Percentiles rank a stretch among this genome's conserved stretches.
These are phyloP conservation scores for Melanotaenia maccullochi DNA, from an alignment of 2,797 vertebrate genomes.

Conservation along the genomic window DNA sequence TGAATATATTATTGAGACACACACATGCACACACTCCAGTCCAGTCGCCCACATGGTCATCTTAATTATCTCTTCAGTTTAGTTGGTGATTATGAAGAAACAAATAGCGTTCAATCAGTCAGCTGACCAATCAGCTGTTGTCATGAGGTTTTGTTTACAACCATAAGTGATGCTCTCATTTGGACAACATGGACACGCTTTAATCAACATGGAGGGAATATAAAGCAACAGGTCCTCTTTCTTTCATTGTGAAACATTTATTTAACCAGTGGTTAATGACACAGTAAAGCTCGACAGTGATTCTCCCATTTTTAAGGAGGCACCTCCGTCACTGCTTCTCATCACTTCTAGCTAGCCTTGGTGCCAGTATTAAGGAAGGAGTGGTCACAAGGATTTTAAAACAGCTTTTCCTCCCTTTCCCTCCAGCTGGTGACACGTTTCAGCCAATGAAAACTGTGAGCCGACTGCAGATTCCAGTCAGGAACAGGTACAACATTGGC, in stretches of 20 bases:
- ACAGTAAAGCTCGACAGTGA: too few species aligned
- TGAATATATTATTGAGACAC: constrained; percentile 54
- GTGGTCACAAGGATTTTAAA: not conserved
- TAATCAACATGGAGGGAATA: not conserved
- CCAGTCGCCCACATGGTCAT: constrained; percentile 32
- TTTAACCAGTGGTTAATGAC: not conserved
- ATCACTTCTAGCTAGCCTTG: too few species aligned
- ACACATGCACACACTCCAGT: constrained; percentile 20
- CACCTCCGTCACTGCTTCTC: not conserved
- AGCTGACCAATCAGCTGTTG: constrained; percentile 49
- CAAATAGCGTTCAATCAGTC: constrained; percentile 53
- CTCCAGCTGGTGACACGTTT: constrained; percentile 27
- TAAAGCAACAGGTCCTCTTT: not conserved
- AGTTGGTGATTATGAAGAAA: constrained; percentile 50
- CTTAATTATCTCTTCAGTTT: constrained; percentile 53
- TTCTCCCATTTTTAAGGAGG: too few species aligned
- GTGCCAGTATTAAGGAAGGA: not conserved
- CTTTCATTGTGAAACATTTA: not conserved
- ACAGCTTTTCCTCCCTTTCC: constrained; percentile 1
- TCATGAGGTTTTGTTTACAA: constrained; percentile 47
- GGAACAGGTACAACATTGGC: constrained; percentile 18
- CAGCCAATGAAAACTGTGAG: constrained; percentile 20
- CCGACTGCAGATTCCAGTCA: constrained; percentile 26
- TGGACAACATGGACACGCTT: not conserved
- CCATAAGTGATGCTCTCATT: not conserved